phyloP scores from a whole-genome alignment of 2,888 invertebrate genomes.

The Mellilla xanthometata region DNA sequence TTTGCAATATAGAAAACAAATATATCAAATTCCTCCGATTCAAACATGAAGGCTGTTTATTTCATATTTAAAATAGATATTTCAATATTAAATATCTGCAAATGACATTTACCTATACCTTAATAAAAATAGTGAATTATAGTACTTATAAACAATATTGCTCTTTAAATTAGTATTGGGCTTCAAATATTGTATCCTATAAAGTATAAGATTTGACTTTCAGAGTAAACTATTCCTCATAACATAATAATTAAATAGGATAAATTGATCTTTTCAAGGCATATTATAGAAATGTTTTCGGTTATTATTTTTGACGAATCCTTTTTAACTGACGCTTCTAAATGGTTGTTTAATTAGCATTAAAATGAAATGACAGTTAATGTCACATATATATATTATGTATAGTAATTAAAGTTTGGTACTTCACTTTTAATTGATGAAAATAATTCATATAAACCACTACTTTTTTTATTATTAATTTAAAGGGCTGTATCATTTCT shows the following conservation, averaged over 20 bases:
- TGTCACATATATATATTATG: slow-evolving; percentile 1
- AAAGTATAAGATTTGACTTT: slow-evolving; percentile 41
- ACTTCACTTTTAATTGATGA: no score
- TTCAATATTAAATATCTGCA: slow-evolving; percentile 57
- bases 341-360: slow-evolving; percentile 53
- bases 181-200: slow-evolving; percentile 46
- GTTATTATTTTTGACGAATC: no score
- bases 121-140: slow-evolving; percentile 69
- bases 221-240: slow-evolving; percentile 36
- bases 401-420: no score
- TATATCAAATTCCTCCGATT: slow-evolving; percentile 65
- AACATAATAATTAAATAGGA: slow-evolving; percentile 22
- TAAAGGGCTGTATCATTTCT: no score
- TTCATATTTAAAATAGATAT: slow-evolving; percentile 61
- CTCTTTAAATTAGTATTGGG: slow-evolving; percentile 47
- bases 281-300: no score
- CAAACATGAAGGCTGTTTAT: slow-evolving; percentile 61
- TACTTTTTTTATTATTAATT: no score
- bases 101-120: slow-evolving; percentile 59
- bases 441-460: slow-evolving; percentile 48
- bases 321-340: slow-evolving; percentile 44
- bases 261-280: slow-evolving; percentile 38
- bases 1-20: slow-evolving; percentile 36
- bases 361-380: slow-evolving; percentile 32
- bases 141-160: slow-evolving; percentile 55